These are phyloP conservation scores for Myotis planiceps DNA, from an alignment of 2,797 vertebrate species.

Conservation along the genomic window DNA sequence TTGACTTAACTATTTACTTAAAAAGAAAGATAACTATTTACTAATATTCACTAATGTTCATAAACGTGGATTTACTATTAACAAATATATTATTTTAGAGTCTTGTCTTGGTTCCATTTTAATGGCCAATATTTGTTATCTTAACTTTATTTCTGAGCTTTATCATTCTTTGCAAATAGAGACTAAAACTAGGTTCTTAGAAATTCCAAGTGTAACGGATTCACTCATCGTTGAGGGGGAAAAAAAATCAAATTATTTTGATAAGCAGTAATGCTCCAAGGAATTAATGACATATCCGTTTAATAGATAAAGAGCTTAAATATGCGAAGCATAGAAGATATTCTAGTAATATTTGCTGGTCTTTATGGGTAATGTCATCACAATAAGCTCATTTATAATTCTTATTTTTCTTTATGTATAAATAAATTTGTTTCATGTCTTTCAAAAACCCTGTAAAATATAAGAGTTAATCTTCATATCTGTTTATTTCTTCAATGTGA, in stretches of 20 bases:
- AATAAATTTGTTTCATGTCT: slow-evolving; percentile 24
- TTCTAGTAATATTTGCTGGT: background rate
- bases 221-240: background rate
- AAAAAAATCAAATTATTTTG: background rate
- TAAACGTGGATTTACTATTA: background rate
- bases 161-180: slow-evolving; percentile 50
- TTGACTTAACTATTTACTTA: slow-evolving; percentile 18
- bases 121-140: background rate
- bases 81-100: slow-evolving; percentile 7
- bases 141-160: slow-evolving; percentile 51
- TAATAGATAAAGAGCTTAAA: background rate
- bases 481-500: slow-evolving; percentile 33
- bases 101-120: slow-evolving; percentile 8
- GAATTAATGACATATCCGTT: background rate
- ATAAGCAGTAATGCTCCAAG: background rate
- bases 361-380: background rate
- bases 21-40: slow-evolving; percentile 22
- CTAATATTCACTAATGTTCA: slow-evolving; percentile 20
- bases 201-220: background rate
- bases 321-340: background rate
- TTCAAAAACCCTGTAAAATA: slow-evolving; percentile 53
- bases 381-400: slow-evolving; percentile 32
- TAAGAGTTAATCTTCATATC: slow-evolving; percentile 53
- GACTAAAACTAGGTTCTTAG: slow-evolving; percentile 16
- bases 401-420: slow-evolving; percentile 32